Conservation (phyloP, 2,888 invertebrate species). For the Coelopa pilipes region DNA sequence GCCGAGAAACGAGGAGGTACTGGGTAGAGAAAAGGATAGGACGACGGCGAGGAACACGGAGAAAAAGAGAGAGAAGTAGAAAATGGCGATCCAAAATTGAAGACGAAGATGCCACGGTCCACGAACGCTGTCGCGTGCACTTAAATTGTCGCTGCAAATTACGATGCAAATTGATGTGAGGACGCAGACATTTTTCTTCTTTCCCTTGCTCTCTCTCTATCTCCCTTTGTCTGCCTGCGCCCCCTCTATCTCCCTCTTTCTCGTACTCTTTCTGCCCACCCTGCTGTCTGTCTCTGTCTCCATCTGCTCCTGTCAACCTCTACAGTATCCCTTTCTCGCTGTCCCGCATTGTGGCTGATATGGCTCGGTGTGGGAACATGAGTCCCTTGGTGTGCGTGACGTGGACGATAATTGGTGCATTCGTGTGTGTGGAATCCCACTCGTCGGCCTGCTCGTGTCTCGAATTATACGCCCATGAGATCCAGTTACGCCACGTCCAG, state of each 20-base stretch:
- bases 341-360: no score
- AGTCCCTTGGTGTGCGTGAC: no score
- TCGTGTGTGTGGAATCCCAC: no score
- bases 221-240: not conserved
- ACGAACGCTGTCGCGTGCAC: slow-evolving; percentile 30
- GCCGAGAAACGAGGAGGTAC: not conserved
- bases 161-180: slow-evolving; percentile 41
- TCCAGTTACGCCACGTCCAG: no score
- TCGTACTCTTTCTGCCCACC: no score
- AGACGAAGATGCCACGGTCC: not conserved
- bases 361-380: no score
- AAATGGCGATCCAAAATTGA: not conserved
- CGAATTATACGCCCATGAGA: no score
- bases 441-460: no score
- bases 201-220: not conserved
- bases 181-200: not conserved
- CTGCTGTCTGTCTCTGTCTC: no score
- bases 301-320: no score
- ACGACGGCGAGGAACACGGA: not conserved
- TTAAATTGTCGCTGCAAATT: slow-evolving; percentile 43
- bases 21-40: not conserved
- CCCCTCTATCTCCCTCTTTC: not conserved
- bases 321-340: no score
- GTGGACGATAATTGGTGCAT: no score
- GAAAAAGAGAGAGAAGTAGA: not conserved